These are phyloP conservation scores for Hydropsyche betteni DNA, from an alignment of 2,888 invertebrate species.

Conservation along the genomic window DNA sequence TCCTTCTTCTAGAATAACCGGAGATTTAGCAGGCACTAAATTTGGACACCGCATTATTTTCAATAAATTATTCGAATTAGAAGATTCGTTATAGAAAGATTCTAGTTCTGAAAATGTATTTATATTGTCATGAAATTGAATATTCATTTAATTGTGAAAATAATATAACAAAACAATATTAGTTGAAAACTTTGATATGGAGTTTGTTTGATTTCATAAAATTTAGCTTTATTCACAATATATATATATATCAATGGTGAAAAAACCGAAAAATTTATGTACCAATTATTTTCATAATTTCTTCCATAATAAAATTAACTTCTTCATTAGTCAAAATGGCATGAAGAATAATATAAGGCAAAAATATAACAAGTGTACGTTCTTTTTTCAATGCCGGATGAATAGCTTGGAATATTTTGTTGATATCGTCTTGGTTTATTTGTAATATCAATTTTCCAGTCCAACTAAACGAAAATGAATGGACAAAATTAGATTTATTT, in stretches of 20 bases:
- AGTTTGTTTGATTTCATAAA: too few relatives aligned
- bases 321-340: constrained; percentile 67
- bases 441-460: constrained; percentile 73
- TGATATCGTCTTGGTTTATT: constrained; percentile 69
- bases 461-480: constrained; percentile 66
- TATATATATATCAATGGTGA: not conserved
- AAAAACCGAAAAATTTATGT: constrained; percentile 21
- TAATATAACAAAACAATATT: too few relatives aligned
- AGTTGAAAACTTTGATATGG: too few relatives aligned
- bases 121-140: too few relatives aligned
- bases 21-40: constrained; percentile 61
- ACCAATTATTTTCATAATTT: constrained; percentile 64
- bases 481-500: not conserved
- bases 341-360: constrained; percentile 78
- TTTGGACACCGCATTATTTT: constrained; percentile 61
- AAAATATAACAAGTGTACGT: constrained; percentile 75
- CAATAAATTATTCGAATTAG: constrained; percentile 55
- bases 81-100: constrained; percentile 57
- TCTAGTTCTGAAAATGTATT: constrained; percentile 56
- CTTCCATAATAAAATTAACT: constrained; percentile 61
- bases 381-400: constrained; percentile 80
- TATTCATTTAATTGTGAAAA: too few relatives aligned
- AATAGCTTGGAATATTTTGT: constrained; percentile 73
- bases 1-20: constrained; percentile 62
- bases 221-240: too few relatives aligned